Evolutionary conservation across 2,113 vertebrate species (phyloP).

Genomic region (Aix galericulata): DNA sequence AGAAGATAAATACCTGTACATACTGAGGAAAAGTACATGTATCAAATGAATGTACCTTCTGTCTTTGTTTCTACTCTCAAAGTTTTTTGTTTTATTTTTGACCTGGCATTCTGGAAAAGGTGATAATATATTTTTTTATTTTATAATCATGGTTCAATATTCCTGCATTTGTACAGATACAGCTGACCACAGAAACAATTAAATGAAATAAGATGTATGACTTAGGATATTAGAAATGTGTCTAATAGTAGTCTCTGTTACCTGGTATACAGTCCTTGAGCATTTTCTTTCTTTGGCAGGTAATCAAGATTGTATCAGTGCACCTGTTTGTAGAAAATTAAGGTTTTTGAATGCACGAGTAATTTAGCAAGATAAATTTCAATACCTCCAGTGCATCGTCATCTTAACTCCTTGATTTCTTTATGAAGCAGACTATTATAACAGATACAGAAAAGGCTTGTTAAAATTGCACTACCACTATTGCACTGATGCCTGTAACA

Average conservation of each 20-base stretch:
- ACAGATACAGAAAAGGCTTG: not conserved
- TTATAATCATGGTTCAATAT: not conserved
- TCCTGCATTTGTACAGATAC: not conserved
- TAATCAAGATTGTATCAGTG: not conserved
- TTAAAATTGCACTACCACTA: not conserved
- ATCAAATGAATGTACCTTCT: not conserved
- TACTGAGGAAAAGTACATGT: not conserved
- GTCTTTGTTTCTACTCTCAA: not conserved
- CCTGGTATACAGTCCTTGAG: not conserved
- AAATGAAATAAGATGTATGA: not conserved
- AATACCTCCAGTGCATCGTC: not conserved
- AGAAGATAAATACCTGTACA: not conserved
- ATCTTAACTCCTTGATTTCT: not conserved
- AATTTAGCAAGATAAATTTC: not conserved
- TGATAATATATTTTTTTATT: not conserved
- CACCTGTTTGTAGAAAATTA: not conserved
- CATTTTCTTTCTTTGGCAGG: not conserved
- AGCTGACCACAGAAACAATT: not conserved
- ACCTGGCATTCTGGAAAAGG: not conserved
- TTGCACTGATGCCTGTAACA: not conserved
- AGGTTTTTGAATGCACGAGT: not conserved
- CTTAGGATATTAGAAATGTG: not conserved
- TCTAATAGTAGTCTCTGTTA: not conserved
- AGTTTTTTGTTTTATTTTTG: not conserved
- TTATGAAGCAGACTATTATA: not conserved